Base-by-base conservation (phyloP, 2,888 invertebrate genomes). In the Synanthedon myopaeformis region DNA sequence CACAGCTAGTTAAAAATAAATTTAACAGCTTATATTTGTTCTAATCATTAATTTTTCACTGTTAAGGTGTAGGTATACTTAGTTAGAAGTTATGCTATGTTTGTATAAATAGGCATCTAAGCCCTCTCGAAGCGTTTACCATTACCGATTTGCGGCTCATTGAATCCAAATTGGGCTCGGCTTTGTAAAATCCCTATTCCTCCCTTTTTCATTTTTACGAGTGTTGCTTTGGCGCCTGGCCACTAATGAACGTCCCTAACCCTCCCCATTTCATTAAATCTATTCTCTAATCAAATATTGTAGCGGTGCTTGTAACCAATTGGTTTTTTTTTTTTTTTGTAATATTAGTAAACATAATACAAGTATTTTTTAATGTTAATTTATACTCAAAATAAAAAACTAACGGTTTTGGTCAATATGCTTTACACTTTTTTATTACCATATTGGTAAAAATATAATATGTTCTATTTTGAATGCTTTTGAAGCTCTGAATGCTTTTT, bases 191-290 rank as follows among this genome's bases (percentile, higher is more conserved):
- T 73, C 45, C 73, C 70, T 52, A 14, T 65, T 69, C 61, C 72
- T 69, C 70, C 73, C 72, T 74, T 76, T 74, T 75, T 73, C 76
- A 76, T 76, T 76, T 74, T 76, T 74, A 76, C 76, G 76, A 76
- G 67, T 72, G 73, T 72, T 71, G 71, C 71, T 63, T 68, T 66
- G 67, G 65, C 65, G 66, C 45, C 45, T 45, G 45, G 45, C 66
- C 64, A 67, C 72, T 77, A 77, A 77, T 76, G 74, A 78, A 75
- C 69, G 67, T 63, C 63, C 65, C 62, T 66, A 65, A 61, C 62
- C 62, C 64, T 55, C 63, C 53, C 57, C 54, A 52, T 55, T 48
- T 54, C 56, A 57, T 58, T 57, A 54, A 56, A 55, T 58, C 51
- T 23, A 45, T n/a, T 45, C 45, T 45, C 45, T 14, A 13, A 45